These are phyloP conservation scores for Ammodytes marinus DNA, from an alignment of 2,113 vertebrate species.

Conservation along the genomic window DNA sequence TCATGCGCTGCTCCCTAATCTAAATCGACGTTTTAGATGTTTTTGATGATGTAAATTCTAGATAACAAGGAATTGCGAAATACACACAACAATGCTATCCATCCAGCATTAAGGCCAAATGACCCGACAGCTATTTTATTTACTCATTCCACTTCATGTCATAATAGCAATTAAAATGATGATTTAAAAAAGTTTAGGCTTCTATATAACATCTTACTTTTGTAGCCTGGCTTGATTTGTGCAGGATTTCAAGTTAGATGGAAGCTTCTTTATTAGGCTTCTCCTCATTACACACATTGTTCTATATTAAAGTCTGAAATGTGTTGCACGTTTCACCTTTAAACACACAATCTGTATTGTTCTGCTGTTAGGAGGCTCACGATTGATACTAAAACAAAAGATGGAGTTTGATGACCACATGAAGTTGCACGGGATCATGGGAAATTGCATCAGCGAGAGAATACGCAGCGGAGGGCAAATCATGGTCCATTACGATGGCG, in stretches of 20 bases:
- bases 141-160: background rate
- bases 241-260: background rate
- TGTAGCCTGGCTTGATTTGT: background rate
- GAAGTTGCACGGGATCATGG: too few species aligned
- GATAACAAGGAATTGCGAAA: constrained; percentile 12
- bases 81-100: background rate
- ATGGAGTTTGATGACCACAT: too few species aligned
- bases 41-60: constrained; percentile 9
- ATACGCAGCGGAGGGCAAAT: too few species aligned
- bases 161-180: background rate
- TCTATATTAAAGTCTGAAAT: background rate
- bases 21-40: background rate
- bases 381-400: too few species aligned
- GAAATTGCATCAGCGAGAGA: too few species aligned
- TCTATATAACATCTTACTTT: background rate
- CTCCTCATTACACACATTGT: background rate
- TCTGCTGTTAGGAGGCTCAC: too few species aligned
- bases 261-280: background rate
- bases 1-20: background rate
- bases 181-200: background rate
- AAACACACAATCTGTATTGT: too few species aligned
- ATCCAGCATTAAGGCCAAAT: background rate
- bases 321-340: background rate
- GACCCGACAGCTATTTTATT: background rate
- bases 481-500: too few species aligned